Evolutionary conservation across 2,888 invertebrate genomes (phyloP), one percentile per base, ranked within the genome.

Genomic region (Conomelus anceps): DNA sequence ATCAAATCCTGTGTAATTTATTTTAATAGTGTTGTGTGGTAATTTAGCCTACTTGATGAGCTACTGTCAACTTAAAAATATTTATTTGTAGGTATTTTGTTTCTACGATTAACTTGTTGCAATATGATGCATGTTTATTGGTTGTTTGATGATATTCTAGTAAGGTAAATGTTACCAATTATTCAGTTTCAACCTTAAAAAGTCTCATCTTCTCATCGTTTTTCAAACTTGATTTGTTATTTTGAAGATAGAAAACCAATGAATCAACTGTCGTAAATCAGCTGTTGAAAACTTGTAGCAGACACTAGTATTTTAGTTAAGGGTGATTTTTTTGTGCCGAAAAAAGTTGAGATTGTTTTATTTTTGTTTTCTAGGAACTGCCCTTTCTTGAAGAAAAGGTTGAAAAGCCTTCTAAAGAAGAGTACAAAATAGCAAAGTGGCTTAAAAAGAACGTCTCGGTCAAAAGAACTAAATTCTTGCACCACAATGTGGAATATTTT

Each of bases 401-500:
- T 0, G 96, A 97, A 90, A 97, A 97, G 93, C 96, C 97, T 0
- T 95, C 97, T 0, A 98, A 98, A 93, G 97, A 98, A 90, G 99
- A 99, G 93, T 98, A 98, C 93, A 95, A 96, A 0, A 96, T 99
- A 86, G 99, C 99, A 0, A 98, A 98, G 93, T 99, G 98, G 97
- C 94, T 99, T 92, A 96, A 98, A 89, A 97, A 97, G 91, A 98
- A 98, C 94, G 96, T 99, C 23, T 98, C 98, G 41, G 97, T 97
- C 3, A 99, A 99, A 94, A 98, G 98, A 93, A 99, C 99, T 0
- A 99, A 98, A 93, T 98, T 99, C 93, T 95, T 99, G 88, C 98
- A 98, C 92, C 99, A 99, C 93, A 97, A 98, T 93, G 99, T 99
- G 17, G 98, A 98, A 93, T 99, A 99, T 94, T 99, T 99, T 93